These are phyloP conservation scores for Dufourea novaeangliae DNA, from an alignment of 1,140 invertebrate genomes.

Conservation along the genomic window DNA sequence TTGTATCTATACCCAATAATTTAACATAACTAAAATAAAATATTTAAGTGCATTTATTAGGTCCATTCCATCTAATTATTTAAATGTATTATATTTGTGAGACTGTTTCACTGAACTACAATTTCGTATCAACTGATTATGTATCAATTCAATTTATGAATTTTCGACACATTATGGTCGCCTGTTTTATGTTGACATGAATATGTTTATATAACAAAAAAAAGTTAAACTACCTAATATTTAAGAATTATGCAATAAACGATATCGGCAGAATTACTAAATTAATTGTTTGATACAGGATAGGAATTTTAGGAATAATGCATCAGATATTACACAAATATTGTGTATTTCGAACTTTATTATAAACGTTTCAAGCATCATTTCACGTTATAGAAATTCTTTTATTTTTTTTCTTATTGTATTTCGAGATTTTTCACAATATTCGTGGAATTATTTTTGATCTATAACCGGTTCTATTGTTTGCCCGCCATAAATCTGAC, in stretches of 20 bases:
- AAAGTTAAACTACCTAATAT: not conserved
- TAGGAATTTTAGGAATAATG: not conserved
- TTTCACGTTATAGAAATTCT: conserved; percentile 34
- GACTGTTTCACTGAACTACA: not conserved
- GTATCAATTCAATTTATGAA: not conserved
- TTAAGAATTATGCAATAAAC: not conserved
- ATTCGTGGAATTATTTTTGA: conserved; percentile 68
- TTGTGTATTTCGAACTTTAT: conserved; percentile 42
- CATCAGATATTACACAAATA: conserved; percentile 2
- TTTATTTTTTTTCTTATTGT: conserved; percentile 7
- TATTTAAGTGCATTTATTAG: conserved; percentile 18
- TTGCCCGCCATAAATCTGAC: conserved; percentile 95
- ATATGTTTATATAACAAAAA: no score
- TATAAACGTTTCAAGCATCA: conserved; percentile 45
- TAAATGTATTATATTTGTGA: conserved; percentile 1
- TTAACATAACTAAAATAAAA: conserved; percentile 55
- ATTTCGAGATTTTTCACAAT: not conserved
- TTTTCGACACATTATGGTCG: no score
- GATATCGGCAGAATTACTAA: not conserved
- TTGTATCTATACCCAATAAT: conserved; percentile 69
- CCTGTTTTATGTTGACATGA: no score
- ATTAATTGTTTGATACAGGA: not conserved
- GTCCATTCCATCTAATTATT: conserved; percentile 5
- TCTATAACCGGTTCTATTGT: conserved; percentile 89
- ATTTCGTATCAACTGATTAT: not conserved